Conservation (phyloP, 2,888 invertebrate species). For the Pegoplata infirma region DNA sequence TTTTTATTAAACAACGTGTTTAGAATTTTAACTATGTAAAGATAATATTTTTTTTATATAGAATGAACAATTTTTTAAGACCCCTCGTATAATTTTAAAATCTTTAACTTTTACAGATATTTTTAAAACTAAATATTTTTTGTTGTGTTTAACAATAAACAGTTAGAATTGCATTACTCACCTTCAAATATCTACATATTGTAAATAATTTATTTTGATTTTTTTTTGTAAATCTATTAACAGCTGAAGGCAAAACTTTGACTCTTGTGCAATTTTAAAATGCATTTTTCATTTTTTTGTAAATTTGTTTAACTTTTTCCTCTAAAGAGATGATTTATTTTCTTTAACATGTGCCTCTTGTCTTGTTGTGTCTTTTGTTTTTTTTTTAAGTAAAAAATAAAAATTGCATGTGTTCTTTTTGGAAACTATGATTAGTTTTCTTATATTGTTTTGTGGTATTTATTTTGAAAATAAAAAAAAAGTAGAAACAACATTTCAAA, state of each 20-base stretch:
- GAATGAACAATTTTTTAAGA: no score
- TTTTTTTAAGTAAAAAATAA: conserved; percentile 8
- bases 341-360: conserved; percentile 51
- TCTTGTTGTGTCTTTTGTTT: conserved; percentile 45
- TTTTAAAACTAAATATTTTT: background rate
- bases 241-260: conserved; percentile 35
- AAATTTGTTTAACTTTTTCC: conserved; percentile 14
- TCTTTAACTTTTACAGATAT: background rate
- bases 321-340: conserved; percentile 42
- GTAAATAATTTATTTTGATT: background rate
- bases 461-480: background rate
- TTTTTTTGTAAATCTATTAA: conserved; percentile 17
- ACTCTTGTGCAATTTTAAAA: conserved; percentile 43
- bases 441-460: background rate
- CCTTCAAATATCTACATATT: background rate
- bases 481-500: background rate
- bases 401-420: conserved; percentile 42
- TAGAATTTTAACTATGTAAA: no score
- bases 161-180: conserved; percentile 39
- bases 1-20: no score
- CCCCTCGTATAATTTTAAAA: background rate
- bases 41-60: no score
- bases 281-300: conserved; percentile 32
- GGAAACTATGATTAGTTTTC: conserved; percentile 10
- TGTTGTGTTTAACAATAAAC: conserved; percentile 31